phyloP scores from a whole-genome alignment of 2,113 vertebrate species.

The Protobothrops mucrosquamatus region DNA sequence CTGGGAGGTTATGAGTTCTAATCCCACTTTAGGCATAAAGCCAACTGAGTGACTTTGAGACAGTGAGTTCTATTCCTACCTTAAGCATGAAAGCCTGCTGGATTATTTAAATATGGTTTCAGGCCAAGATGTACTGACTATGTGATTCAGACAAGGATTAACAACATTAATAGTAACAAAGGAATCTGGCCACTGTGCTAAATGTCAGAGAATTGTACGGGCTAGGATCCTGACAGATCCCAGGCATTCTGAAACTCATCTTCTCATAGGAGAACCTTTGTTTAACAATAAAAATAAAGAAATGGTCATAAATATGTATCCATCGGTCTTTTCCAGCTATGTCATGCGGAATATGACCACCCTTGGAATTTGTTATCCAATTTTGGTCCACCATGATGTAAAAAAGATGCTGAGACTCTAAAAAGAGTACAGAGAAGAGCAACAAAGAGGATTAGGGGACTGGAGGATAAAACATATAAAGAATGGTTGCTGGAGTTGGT shows the following conservation, averaged over 20 bases:
- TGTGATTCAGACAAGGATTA: background rate
- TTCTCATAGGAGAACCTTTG: background rate
- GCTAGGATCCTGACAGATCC: background rate
- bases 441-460: too few relatives aligned
- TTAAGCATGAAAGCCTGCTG: background rate
- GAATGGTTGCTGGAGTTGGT: too few relatives aligned
- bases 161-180: background rate
- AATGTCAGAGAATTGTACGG: background rate
- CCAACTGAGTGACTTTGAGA: too few relatives aligned
- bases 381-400: too few relatives aligned
- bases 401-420: too few relatives aligned
- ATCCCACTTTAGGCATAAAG: background rate
- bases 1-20: background rate
- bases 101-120: background rate
- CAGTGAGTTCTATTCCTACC: background rate
- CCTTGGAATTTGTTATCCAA: too few relatives aligned
- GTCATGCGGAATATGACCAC: background rate
- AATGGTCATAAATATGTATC: background rate
- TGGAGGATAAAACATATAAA: too few relatives aligned
- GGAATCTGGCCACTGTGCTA: background rate
- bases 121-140: background rate
- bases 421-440: too few relatives aligned
- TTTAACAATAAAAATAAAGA: background rate
- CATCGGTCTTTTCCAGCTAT: background rate
- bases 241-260: background rate